A percentile compares a stretch with the other conserved stretches of the same genome.
These are phyloP conservation scores for Periphyllus acericola DNA, from an alignment of 2,888 invertebrate genomes.

Conservation along the genomic window DNA sequence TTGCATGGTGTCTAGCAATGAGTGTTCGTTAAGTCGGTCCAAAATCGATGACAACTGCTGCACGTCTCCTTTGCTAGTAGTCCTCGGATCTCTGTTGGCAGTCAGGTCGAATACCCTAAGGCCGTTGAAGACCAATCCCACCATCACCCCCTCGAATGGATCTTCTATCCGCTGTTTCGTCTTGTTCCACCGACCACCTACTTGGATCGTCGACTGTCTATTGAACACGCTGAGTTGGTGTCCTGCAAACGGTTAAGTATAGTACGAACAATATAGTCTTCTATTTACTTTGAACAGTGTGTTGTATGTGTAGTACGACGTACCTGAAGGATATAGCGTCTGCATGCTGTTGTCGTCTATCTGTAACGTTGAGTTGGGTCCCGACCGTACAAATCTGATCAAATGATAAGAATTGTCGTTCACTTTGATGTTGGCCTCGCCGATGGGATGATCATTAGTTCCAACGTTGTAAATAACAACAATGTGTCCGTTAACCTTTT, in stretches of 20 bases:
- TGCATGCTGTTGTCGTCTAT: conserved; percentile 90
- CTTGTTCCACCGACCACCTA: conserved; percentile 84
- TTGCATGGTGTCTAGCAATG: conserved; percentile 55
- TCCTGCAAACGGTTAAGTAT: conserved; percentile 70
- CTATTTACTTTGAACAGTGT: background rate
- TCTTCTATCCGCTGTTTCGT: conserved; percentile 78
- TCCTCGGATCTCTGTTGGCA: conserved; percentile 82
- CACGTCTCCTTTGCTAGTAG: conserved; percentile 75
- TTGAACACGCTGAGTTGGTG: conserved; percentile 89
- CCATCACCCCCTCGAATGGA: conserved; percentile 87
- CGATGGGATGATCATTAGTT: conserved; percentile 88
- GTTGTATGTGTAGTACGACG: conserved; percentile 56
- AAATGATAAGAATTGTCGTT: conserved; percentile 96
- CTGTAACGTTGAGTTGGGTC: conserved; percentile 90
- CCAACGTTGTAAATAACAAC: conserved; percentile 96
- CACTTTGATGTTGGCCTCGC: conserved; percentile 88
- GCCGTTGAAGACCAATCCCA: conserved; percentile 90
- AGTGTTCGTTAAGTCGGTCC: conserved; percentile 49
- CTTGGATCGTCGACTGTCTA: conserved; percentile 87
- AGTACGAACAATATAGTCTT: background rate
- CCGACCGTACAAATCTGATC: conserved; percentile 86
- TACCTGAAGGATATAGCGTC: conserved; percentile 86
- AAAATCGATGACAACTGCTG: conserved; percentile 38
- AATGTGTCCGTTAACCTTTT: conserved; percentile 90
- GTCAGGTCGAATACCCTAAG: conserved; percentile 85